phyloP scores from a whole-genome alignment of 2,888 invertebrate species.

The Macaria notata region DNA sequence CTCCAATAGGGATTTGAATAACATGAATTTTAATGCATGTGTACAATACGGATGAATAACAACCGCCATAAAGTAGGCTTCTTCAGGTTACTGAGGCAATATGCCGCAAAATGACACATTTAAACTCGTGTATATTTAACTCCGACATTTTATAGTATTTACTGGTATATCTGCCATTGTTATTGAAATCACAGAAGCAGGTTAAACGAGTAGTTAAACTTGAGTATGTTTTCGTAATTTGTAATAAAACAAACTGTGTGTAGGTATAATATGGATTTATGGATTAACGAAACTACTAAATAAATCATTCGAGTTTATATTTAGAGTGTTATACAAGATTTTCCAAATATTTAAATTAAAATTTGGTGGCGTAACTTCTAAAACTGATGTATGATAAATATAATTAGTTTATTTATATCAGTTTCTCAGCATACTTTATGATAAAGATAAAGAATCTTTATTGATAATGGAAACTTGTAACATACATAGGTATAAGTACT shows the following conservation, averaged over 20 bases:
- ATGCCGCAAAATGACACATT: slow-evolving; percentile 9
- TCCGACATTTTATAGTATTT: slow-evolving; percentile 22
- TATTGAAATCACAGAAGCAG: slow-evolving; percentile 18
- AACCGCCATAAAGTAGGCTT: slow-evolving; percentile 16
- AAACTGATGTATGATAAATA: no score
- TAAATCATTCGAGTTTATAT: background rate
- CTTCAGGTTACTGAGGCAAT: slow-evolving; percentile 7
- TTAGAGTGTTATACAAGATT: background rate
- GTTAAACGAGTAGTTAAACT: slow-evolving; percentile 11
- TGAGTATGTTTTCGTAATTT: slow-evolving; percentile 5
- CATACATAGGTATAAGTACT: no score
- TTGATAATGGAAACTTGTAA: no score
- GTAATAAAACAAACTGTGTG: slow-evolving; percentile 15
- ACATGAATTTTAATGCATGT: slow-evolving; percentile 20
- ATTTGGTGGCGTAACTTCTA: no score
- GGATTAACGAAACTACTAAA: background rate
- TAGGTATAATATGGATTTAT: slow-evolving; percentile 3
- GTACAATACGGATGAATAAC: slow-evolving; percentile 18
- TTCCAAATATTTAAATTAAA: no score
- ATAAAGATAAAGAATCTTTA: no score
- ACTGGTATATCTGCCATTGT: slow-evolving; percentile 12
- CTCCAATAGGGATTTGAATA: slow-evolving; percentile 24
- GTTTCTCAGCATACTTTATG: no score
- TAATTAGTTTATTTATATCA: no score
- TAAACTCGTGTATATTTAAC: slow-evolving; percentile 9